phyloP scores from a whole-genome alignment of 2,888 invertebrate genomes.

The Drosophila nigricruria region DNA sequence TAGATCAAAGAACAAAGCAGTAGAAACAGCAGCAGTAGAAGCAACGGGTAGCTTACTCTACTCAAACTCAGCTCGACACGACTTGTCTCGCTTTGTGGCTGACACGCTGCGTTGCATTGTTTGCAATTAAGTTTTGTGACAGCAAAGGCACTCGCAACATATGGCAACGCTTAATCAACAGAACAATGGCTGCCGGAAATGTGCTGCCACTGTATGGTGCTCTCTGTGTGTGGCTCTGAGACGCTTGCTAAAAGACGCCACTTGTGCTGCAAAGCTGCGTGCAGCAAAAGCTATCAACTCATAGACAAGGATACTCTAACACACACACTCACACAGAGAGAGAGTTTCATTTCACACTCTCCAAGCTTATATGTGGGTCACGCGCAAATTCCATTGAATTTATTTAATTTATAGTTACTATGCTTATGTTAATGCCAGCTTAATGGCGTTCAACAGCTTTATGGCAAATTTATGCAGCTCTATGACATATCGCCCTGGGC shows the following conservation, averaged over 20 bases:
- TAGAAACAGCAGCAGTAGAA: background rate
- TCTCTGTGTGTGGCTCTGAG: background rate
- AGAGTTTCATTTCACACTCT: background rate
- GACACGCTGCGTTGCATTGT: constrained; percentile 54
- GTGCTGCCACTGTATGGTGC: constrained; percentile 37
- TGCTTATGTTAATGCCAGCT: constrained; percentile 62
- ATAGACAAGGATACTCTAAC: constrained; percentile 18
- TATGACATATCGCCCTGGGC: constrained; percentile 52
- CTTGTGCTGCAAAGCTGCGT: constrained; percentile 30
- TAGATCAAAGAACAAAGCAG: constrained; percentile 36
- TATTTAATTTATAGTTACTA: constrained; percentile 68
- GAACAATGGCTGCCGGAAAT: constrained; percentile 71
- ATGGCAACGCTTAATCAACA: constrained; percentile 68
- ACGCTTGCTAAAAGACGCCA: constrained; percentile 17
- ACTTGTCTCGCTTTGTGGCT: constrained; percentile 40
- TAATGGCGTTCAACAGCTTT: constrained; percentile 65
- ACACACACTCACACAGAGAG: background rate
- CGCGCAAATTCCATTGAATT: constrained; percentile 65
- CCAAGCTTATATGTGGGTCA: constrained; percentile 19
- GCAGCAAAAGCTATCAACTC: constrained; percentile 11
- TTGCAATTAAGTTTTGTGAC: constrained; percentile 72
- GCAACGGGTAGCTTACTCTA: background rate
- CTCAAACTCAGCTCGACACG: background rate
- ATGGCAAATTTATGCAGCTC: constrained; percentile 71
- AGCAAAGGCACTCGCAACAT: constrained; percentile 58